Evolutionary conservation across 2,888 invertebrate genomes (phyloP), one percentile per base, ranked within the genome.

Genomic region (Monochamus alternatus): DNA sequence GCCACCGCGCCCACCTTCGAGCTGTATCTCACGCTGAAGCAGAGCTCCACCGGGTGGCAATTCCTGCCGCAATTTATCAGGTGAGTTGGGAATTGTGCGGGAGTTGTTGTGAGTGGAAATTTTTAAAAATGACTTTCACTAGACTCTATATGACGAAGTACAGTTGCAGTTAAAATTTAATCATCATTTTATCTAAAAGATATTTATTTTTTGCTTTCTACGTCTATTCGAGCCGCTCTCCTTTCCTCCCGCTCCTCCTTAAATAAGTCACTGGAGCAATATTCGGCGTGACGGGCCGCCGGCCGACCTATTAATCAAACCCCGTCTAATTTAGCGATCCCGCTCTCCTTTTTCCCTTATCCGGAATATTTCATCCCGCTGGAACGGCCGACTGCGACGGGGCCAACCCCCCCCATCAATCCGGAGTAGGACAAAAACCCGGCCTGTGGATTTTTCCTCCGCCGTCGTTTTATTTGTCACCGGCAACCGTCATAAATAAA

Each of bases 1-100:
- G 93, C 92, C 87, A 95, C 96, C 38, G 94, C 96, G 75, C 94
- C 96, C 81, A 97, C 97, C 77, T 97, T 97, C 88, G 97, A 97
- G 90, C 92, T 97, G 85, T 95, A 95, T 89, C 91, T 97, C 82
- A 96, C 96, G 68, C 91, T 97, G 81, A 95, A 95, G 89, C 96
- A 96, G 88, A 95, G 95, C 87, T 92, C 93, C 76, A 93, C 94
- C 83, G 94, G 95, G 87, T 97, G 97, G 97, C 95, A 95, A 83
- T 91, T 95, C 87, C 90, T 97, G 89, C 95, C 96, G 89, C 96
- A 96, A 89, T 95, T 97, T 90, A 91, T 97, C 89, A 96, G 95
- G 96, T 96, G 52, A 76, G 81, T 78, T 14, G 7, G 51, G 5
- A 2, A 4, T 14, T 14, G 52, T 52, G n/a, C 52, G 12, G 12